Conservation (phyloP, 2,797 vertebrate species). For the Mormyrops attenuatus region DNA sequence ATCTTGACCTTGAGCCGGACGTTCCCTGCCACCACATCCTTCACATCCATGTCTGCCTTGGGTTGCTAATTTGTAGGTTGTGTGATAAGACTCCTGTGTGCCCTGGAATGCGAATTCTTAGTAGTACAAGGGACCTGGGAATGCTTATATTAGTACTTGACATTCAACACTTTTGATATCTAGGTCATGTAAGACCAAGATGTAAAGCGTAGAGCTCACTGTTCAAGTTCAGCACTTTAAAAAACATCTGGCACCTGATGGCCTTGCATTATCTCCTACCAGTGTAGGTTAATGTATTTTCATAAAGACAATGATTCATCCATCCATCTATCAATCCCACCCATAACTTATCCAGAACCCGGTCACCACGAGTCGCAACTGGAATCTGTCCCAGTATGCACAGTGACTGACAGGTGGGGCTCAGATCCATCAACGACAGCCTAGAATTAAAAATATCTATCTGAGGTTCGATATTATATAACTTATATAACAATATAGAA, state of each 20-base stretch:
- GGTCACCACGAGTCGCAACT: not conserved
- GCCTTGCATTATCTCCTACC: not conserved
- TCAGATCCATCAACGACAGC: not conserved
- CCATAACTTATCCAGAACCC: not conserved
- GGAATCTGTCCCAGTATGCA: not conserved
- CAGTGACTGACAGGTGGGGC: not conserved
- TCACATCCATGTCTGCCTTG: not conserved
- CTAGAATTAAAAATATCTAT: not conserved
- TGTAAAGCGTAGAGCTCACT: not conserved
- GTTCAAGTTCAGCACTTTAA: not conserved
- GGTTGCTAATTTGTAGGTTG: not conserved
- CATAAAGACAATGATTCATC: not conserved
- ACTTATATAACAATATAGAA: not conserved
- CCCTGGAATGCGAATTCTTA: not conserved
- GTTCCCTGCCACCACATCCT: not conserved
- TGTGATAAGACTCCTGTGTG: not conserved
- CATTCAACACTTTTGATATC: not conserved
- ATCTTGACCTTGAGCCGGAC: not conserved
- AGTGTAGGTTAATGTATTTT: not conserved
- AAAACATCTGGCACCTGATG: not conserved
- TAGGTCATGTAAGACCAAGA: not conserved
- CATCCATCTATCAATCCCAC: not conserved
- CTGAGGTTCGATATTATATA: not conserved
- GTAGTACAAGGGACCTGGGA: not conserved
- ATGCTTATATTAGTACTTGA: not conserved